Evolutionary conservation across 2,113 vertebrate genomes (phyloP).

Genomic region (Abramis brama): DNA sequence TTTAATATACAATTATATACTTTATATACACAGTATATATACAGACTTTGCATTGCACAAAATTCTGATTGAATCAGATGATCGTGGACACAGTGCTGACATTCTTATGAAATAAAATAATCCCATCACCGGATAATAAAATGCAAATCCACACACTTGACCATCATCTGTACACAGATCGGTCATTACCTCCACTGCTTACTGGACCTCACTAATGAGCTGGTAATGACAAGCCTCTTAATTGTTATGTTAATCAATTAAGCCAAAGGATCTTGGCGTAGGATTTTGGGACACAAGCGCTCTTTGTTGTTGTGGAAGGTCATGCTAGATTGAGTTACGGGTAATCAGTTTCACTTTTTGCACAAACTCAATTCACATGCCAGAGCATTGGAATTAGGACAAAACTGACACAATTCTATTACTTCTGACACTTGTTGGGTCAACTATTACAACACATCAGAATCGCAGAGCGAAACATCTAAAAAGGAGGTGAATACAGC

Average conservation of each 20-base stretch:
- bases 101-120: background rate
- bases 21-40: no score
- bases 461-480: background rate
- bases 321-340: slow-evolving; percentile 40
- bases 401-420: slow-evolving; percentile 19
- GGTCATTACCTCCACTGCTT: background rate
- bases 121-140: background rate
- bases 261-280: slow-evolving; percentile 34
- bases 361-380: slow-evolving; percentile 42
- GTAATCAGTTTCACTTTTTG: slow-evolving; percentile 38
- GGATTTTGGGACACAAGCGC: slow-evolving; percentile 1
- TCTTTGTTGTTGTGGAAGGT: slow-evolving; percentile 44
- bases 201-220: slow-evolving; percentile 38
- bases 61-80: background rate
- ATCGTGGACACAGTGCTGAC: background rate
- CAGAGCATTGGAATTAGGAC: slow-evolving; percentile 51
- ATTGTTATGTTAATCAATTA: slow-evolving; percentile 52
- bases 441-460: background rate
- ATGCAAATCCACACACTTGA: background rate
- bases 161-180: slow-evolving; percentile 46
- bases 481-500: background rate
- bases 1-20: no score
- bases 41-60: background rate
- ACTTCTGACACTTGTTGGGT: slow-evolving; percentile 8
- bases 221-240: slow-evolving; percentile 6